Conservation (phyloP, 1,140 invertebrate species). For the Drosophila kikkawai region DNA sequence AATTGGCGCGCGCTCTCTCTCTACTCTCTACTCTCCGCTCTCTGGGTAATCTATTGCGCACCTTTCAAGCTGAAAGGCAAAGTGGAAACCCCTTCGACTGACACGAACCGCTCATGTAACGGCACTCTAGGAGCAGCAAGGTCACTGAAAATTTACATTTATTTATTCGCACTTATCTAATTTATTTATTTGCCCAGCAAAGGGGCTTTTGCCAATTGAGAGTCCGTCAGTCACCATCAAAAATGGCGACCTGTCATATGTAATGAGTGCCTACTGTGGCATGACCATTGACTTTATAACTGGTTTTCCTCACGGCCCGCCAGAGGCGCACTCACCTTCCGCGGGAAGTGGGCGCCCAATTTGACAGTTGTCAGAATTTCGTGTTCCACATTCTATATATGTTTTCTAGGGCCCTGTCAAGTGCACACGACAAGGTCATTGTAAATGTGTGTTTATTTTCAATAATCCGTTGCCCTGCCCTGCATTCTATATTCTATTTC, state of each 20-base stretch:
- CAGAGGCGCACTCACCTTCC: constrained; percentile 58
- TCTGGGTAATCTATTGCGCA: constrained; percentile 60
- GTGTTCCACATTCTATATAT: constrained; percentile 11
- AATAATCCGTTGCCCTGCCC: constrained; percentile 19
- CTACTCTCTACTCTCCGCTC: background rate
- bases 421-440: constrained; percentile 75
- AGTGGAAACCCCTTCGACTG: constrained; percentile 56
- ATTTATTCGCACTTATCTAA: constrained; percentile 39
- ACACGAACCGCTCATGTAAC: constrained; percentile 42
- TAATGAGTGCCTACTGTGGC: constrained; percentile 63
- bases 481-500: constrained; percentile 38
- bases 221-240: constrained; percentile 40
- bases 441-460: constrained; percentile 60
- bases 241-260: constrained; percentile 44
- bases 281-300: constrained; percentile 81
- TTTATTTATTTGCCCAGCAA: constrained; percentile 24
- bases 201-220: constrained; percentile 22
- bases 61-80: constrained; percentile 66
- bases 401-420: constrained; percentile 52
- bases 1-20: constrained; percentile 25
- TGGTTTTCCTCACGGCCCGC: constrained; percentile 58
- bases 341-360: constrained; percentile 34
- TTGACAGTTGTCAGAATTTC: constrained; percentile 17
- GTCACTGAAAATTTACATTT: constrained; percentile 36
- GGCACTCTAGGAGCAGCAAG: constrained; percentile 36